These are phyloP conservation scores for Pelochelys cantorii DNA, from an alignment of 2,797 vertebrate species.

Conservation along the genomic window DNA sequence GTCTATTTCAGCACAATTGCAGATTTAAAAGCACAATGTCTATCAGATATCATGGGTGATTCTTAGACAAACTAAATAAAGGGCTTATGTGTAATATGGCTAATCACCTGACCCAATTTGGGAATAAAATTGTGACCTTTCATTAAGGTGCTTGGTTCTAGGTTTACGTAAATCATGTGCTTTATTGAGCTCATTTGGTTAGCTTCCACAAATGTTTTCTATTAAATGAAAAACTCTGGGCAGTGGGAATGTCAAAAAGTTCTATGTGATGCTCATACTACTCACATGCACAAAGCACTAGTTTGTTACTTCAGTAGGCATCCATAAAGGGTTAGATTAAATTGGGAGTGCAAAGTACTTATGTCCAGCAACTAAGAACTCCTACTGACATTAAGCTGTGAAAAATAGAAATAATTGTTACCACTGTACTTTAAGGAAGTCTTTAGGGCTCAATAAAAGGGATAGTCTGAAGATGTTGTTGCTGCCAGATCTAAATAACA, in stretches of 20 bases:
- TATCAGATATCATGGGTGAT: neutral
- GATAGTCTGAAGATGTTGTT: neutral
- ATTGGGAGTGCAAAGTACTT: neutral
- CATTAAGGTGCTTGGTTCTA: neutral
- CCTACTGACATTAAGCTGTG: neutral
- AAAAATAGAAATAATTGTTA: neutral
- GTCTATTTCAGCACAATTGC: neutral
- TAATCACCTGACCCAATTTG: neutral
- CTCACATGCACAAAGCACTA: neutral
- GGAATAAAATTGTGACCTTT: neutral
- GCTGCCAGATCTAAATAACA: neutral
- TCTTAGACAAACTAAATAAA: conserved; percentile 4
- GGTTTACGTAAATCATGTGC: neutral
- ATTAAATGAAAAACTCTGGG: neutral
- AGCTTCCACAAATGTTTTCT: neutral
- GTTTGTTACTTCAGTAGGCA: neutral
- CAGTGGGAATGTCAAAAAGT: neutral
- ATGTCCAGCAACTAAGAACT: neutral
- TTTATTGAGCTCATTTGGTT: neutral
- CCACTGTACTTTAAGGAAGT: neutral
- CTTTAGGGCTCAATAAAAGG: neutral
- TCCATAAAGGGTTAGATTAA: neutral
- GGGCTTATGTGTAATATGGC: neutral
- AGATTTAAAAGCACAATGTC: neutral
- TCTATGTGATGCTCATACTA: neutral